Conservation (phyloP, 2,888 invertebrate genomes). For the Yponomeuta malinellus region DNA sequence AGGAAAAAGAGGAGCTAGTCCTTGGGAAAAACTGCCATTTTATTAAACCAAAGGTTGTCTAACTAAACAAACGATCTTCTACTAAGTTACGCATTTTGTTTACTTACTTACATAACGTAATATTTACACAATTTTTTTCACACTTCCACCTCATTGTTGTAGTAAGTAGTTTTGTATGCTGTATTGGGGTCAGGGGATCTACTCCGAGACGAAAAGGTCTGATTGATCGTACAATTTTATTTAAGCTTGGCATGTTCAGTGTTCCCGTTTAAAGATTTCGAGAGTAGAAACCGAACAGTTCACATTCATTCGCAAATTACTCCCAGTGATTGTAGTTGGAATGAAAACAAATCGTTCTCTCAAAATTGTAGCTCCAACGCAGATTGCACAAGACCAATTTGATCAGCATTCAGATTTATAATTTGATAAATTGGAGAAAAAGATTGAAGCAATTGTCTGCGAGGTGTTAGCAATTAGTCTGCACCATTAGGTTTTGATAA, state of each 20-base stretch:
- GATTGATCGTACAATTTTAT: background rate
- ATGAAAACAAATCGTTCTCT: background rate
- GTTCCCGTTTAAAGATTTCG: background rate
- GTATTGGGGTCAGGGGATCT: background rate
- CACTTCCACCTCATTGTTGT: constrained; percentile 3
- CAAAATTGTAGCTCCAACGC: background rate
- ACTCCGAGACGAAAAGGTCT: background rate
- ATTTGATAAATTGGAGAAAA: constrained; percentile 1
- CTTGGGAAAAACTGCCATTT: background rate
- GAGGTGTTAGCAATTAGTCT: background rate
- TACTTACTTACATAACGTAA: constrained; percentile 5
- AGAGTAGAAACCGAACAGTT: background rate
- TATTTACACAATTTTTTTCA: constrained; percentile 7
- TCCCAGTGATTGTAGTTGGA: background rate
- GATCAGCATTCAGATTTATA: background rate
- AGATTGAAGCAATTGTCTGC: background rate
- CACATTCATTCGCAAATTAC: constrained; percentile 4
- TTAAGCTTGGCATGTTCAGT: background rate
- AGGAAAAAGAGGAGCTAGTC: background rate
- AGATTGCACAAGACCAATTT: constrained; percentile 1
- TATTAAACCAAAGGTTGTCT: background rate
- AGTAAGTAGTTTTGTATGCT: background rate
- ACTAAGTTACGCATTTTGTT: constrained; percentile 1
- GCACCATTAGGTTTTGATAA: background rate
- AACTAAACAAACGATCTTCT: background rate